Conservation (phyloP, 2,797 vertebrate genomes). For the Micropoecilia bifurca region DNA sequence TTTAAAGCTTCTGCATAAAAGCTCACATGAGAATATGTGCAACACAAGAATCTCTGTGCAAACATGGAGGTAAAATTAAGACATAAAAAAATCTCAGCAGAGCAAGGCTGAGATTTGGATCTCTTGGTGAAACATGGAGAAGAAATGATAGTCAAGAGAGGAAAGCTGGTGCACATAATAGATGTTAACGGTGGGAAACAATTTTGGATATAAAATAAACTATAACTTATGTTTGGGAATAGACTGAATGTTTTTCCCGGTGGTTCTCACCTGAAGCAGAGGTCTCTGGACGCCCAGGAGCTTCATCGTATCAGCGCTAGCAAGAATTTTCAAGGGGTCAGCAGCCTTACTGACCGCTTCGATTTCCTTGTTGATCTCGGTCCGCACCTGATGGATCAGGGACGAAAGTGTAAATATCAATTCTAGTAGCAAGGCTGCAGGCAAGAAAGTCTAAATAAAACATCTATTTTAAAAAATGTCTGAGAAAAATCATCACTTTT, state of each 20-base stretch:
- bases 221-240: neutral
- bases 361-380: constrained; percentile 97
- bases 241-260: neutral
- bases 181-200: neutral
- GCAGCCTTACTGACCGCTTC: constrained; percentile 92
- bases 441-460: neutral
- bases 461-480: neutral
- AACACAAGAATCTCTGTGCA: neutral
- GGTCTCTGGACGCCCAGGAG: constrained; percentile 93
- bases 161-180: neutral
- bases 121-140: neutral
- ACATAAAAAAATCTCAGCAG: neutral
- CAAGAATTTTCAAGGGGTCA: constrained; percentile 92
- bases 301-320: constrained; percentile 96
- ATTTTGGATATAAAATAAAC: neutral
- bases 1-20: constrained; percentile 9
- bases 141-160: neutral
- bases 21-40: constrained; percentile 6
- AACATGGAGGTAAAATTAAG: constrained; percentile 4
- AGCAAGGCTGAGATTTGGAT: neutral
- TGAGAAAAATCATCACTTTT: neutral
- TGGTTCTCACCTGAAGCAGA: constrained; percentile 88
- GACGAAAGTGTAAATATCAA: constrained; percentile 6
- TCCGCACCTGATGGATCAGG: constrained; percentile 79
- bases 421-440: neutral